Percentiles rank a stretch among this genome's conserved stretches.
phyloP scores from a whole-genome alignment of 1,140 invertebrate genomes.

The Choristoneura fumiferana region DNA sequence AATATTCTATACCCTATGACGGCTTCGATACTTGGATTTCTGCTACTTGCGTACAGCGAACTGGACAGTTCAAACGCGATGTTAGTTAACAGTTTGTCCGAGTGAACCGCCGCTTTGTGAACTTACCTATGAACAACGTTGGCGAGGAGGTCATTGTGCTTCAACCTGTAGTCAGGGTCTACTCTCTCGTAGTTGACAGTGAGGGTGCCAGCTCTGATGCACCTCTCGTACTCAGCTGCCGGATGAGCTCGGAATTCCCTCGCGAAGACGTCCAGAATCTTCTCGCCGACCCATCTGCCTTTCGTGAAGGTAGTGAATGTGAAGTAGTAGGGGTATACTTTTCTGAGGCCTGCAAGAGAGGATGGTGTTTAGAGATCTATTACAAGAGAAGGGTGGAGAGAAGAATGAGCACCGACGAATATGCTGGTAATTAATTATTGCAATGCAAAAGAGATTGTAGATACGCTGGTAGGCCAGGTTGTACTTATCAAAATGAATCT shows the following conservation, averaged over 20 bases:
- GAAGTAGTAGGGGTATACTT: conserved; percentile 99
- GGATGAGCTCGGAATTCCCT: conserved; percentile 96
- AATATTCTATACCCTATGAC: too few relatives aligned
- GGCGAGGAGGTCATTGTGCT: conserved; percentile 96
- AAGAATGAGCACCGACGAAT: too few relatives aligned
- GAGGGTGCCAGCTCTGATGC: conserved; percentile 93
- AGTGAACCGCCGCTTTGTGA: not conserved
- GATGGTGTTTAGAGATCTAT: too few relatives aligned
- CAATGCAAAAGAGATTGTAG: too few relatives aligned
- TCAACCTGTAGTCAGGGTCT: conserved; percentile 93
- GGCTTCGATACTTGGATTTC: too few relatives aligned
- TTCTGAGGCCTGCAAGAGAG: conserved; percentile 88
- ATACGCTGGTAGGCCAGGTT: too few relatives aligned
- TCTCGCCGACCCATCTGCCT: conserved; percentile 97
- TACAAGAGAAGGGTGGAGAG: too few relatives aligned
- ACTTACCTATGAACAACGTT: conserved; percentile 96
- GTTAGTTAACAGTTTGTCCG: not conserved
- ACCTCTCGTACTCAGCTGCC: conserved; percentile 93
- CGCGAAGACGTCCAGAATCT: conserved; percentile 95
- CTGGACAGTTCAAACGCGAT: too few relatives aligned
- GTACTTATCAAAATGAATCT: too few relatives aligned
- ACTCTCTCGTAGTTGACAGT: conserved; percentile 97
- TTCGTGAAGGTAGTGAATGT: conserved; percentile 98
- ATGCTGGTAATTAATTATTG: too few relatives aligned
- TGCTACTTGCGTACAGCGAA: too few relatives aligned